Evolutionary conservation across 2,113 vertebrate species (phyloP).

Genomic region (Cottus gobio): DNA sequence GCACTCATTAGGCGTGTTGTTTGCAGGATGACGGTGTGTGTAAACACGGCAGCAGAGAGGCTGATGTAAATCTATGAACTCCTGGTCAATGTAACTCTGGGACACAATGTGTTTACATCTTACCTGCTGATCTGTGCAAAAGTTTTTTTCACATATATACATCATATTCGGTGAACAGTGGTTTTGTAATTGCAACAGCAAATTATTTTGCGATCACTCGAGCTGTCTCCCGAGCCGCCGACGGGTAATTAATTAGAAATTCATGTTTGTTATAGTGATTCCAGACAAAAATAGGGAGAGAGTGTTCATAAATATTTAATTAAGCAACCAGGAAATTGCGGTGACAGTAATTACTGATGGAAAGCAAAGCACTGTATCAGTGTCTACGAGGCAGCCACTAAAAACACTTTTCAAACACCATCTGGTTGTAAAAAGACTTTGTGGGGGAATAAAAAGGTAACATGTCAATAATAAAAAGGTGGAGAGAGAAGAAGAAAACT

Average conservation of each 20-base stretch:
- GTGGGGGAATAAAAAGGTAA: constrained; percentile 22
- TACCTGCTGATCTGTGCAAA: not conserved
- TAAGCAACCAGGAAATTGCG: constrained; percentile 53
- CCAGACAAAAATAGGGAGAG: constrained; percentile 53
- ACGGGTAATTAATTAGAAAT: constrained; percentile 65
- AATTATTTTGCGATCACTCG: constrained; percentile 63
- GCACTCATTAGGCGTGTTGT: constrained; percentile 31
- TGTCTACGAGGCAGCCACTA: constrained; percentile 17
- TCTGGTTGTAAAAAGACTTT: constrained; percentile 23
- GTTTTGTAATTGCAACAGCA: constrained; percentile 56
- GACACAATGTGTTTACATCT: not conserved
- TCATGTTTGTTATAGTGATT: constrained; percentile 68
- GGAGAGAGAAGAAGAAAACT: not conserved
- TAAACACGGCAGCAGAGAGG: not conserved
- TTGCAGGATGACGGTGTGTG: not conserved
- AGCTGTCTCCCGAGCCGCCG: constrained; percentile 49
- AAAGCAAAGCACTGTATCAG: constrained; percentile 25
- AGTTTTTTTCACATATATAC: constrained; percentile 8
- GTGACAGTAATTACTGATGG: constrained; percentile 63
- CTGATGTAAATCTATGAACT: constrained; percentile 10
- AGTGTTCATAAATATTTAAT: constrained; percentile 67
- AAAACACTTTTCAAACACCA: constrained; percentile 23
- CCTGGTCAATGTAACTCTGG: not conserved
- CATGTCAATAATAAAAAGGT: not conserved
- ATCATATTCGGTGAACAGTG: constrained; percentile 51